Evolutionary conservation across 2,797 vertebrate species (phyloP), one percentile per base, ranked within the genome.

Genomic region (Eptatretus atami): DNA sequence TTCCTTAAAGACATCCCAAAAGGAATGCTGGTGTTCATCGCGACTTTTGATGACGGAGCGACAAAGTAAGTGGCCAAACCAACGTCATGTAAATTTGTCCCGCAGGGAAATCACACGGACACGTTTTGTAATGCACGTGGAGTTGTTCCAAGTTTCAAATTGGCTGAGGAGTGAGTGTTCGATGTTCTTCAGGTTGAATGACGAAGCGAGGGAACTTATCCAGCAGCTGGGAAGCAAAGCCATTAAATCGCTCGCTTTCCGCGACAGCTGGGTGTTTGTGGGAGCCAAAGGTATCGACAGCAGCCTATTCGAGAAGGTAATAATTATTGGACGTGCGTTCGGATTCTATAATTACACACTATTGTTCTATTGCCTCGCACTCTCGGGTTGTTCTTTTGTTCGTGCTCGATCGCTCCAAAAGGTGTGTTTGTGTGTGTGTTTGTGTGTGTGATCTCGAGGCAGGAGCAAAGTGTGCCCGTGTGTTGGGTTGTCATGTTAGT

Each of bases 251-350:
- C 71, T 92, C 60, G 77, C 77, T 15, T 92, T 92, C 64, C 76
- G 86, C 65, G 86, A 92, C 76, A 92, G 81, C 73, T 92, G 85
- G 85, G 82, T 87, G 67, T 87, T 92, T 69, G 82, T 87, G 14
- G 86, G 86, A 63, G 86, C 86, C 71, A 92, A 86, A 65, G 86
- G 86, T 44, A 85, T 90, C 9, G 81, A 82, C 67, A 86, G 84
- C 69, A 87, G 80, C 69, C 84, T 84, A 9, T 90, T 90, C 70
- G 86, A 92, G 68, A 83, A 86, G 82, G 86, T 90, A 76, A 3
- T 63, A 54, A 12, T 44, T 44, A 44, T 8, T 44, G 31, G 4
- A 44, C 31, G 31, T 44, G 31, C 6, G 31, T 44, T 44, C 31
- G 6, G 31, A 44, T 44, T 44, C 31, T 2, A 44, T 2, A 44